A percentile compares a stretch with the other conserved stretches of the same genome.
These are phyloP conservation scores for Yponomeuta evonymella DNA, from an alignment of 2,888 invertebrate species.

Conservation along the genomic window DNA sequence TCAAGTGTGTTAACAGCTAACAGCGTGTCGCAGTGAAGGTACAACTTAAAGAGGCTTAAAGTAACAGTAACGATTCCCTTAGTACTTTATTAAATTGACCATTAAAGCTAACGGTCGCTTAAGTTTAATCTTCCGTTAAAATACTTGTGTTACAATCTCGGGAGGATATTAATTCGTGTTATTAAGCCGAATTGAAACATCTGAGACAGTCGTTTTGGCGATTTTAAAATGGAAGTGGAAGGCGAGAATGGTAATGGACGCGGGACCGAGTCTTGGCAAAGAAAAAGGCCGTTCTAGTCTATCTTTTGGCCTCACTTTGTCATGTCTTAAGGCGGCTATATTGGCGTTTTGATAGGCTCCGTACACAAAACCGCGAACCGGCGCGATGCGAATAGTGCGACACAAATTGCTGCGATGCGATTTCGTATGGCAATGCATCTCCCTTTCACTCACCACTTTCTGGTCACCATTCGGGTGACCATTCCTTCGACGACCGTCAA, in stretches of 20 bases:
- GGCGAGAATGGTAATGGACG: background rate
- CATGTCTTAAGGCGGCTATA: background rate
- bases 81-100: conserved; percentile 1
- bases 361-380: too few relatives aligned
- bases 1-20: too few relatives aligned
- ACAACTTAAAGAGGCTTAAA: background rate
- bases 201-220: background rate
- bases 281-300: background rate
- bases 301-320: background rate
- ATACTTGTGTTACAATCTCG: background rate
- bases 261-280: background rate
- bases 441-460: too few relatives aligned
- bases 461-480: too few relatives aligned
- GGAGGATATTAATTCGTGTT: background rate
- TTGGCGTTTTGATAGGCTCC: too few relatives aligned
- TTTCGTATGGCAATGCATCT: too few relatives aligned
- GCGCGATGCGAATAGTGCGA: too few relatives aligned
- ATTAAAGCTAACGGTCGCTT: background rate
- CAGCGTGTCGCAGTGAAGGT: background rate
- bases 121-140: conserved; percentile 3
- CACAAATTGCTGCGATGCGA: too few relatives aligned
- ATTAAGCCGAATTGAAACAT: conserved; percentile 1
- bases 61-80: background rate
- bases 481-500: too few relatives aligned
- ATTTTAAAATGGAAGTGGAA: background rate